Conservation (phyloP, 1,140 invertebrate genomes). For the Scylla paramamosain region DNA sequence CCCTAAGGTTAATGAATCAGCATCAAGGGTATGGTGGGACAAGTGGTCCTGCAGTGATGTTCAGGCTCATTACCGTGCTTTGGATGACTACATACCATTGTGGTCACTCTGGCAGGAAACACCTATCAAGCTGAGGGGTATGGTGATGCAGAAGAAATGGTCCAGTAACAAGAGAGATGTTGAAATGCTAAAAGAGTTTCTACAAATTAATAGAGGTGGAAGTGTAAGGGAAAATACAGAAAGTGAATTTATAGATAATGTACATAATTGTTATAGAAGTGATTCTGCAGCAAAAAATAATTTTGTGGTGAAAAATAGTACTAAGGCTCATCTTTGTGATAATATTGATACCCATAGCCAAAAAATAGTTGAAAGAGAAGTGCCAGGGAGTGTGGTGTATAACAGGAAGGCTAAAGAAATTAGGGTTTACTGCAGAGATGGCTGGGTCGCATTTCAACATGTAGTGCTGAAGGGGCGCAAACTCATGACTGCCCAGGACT, state of each 20-base stretch:
- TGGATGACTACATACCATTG: constrained; percentile 75
- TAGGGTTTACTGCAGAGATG: constrained; percentile 63
- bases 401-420: constrained; percentile 54
- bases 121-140: constrained; percentile 59
- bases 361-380: not conserved
- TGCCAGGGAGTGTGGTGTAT: constrained; percentile 45
- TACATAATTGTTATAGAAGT: not conserved
- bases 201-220: not conserved
- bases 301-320: not conserved
- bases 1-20: constrained; percentile 64
- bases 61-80: constrained; percentile 66
- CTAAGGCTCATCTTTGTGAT: not conserved
- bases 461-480: constrained; percentile 69
- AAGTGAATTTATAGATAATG: not conserved
- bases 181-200: not conserved
- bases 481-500: constrained; percentile 75
- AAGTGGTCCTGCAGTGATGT: constrained; percentile 55
- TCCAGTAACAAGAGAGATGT: not conserved
- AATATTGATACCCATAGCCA: not conserved
- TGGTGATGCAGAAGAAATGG: constrained; percentile 68
- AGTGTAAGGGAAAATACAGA: not conserved
- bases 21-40: constrained; percentile 61
- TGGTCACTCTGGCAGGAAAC: constrained; percentile 70
- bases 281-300: constrained; percentile 13
- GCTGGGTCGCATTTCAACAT: constrained; percentile 67